Base-by-base conservation (phyloP, 30 jellyfish, hydroid and myxozoan genomes). In the Nemopilema nomurai region DNA sequence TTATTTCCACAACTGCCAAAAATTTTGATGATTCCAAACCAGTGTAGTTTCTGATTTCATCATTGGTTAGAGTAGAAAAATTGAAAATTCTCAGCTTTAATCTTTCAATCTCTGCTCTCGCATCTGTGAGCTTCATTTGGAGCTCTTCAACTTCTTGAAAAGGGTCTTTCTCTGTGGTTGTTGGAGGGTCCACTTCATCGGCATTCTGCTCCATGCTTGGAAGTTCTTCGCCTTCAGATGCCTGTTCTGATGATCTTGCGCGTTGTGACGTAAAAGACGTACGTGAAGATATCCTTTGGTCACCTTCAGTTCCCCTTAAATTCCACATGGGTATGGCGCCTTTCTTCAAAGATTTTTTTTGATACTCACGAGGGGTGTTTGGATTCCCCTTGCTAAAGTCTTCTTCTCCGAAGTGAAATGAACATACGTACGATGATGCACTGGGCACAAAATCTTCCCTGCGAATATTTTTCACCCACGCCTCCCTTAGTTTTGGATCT, bases 1-100 rank as follows among this genome's bases (percentile, higher is more conserved):
- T 9, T 16, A 71, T 24, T 17, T 22, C 26, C 17, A 22, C 76
- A 71, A 71, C 25, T 23, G 27, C 71, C 18, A 69, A 1, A 18
- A 22, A 74, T 30, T 20, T 28, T 20, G 84, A 33, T 28, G 33
- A 18, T 0, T 71, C 82, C 0, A 71, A 18, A 30, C 82, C 82
- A 18, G 77, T 71, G 25, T 1, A 71, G 67, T 69, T 71, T 30
- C 29, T 71, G 29, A 71, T 24, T 16, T 71, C 71, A 7, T 71
- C 81, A 9, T 27, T 7, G 71, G 22, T 16, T 23, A 71, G 28
- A 27, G 71, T 7, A 7, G 19, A 9, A 17, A 21, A 71, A 28
- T 18, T 7, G 71, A 71, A 71, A 16, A 71, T 32, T 32, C 71
- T 71, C 16, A 8, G 9, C 28, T 27, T 27, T 7, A 71, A 29